Conservation (phyloP, 2,888 invertebrate species). For the Theretra japonica region DNA sequence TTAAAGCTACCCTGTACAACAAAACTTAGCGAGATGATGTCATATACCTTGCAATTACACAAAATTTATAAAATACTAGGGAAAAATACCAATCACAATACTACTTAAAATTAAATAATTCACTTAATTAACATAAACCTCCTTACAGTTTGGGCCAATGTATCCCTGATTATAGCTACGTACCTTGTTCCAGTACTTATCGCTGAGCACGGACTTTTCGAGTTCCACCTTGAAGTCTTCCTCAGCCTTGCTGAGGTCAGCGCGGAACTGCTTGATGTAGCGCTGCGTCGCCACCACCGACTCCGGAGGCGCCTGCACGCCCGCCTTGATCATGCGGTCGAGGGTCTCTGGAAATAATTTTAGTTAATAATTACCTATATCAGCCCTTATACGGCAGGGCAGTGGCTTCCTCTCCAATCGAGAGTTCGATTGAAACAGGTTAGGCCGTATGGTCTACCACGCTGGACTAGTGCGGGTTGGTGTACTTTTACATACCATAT, state of each 20-base stretch:
- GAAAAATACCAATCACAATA: too few species aligned
- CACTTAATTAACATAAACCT: neutral
- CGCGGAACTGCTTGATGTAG: conserved; percentile 82
- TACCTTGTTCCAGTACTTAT: conserved; percentile 93
- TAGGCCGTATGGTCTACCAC: too few species aligned
- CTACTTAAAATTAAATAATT: too few species aligned
- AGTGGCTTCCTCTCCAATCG: too few species aligned
- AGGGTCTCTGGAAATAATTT: conserved; percentile 58
- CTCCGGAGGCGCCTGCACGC: conserved; percentile 71
- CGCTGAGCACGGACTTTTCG: conserved; percentile 86
- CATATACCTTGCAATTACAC: too few species aligned
- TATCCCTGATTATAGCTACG: neutral
- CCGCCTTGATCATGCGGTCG: conserved; percentile 69
- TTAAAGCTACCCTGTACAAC: too few species aligned
- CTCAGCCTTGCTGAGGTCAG: conserved; percentile 86
- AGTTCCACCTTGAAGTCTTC: conserved; percentile 83
- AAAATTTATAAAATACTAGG: too few species aligned
- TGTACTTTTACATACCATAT: too few species aligned
- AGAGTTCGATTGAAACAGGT: too few species aligned
- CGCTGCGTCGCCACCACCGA: conserved; percentile 79
- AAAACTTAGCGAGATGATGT: too few species aligned
- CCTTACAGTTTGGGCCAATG: neutral
- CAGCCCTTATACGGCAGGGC: too few species aligned
- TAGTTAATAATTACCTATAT: neutral
- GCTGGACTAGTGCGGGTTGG: too few species aligned